Percentiles rank a stretch among this genome's conserved stretches.
phyloP scores from a whole-genome alignment of 2,888 invertebrate genomes.

The Colostygia pectinataria region DNA sequence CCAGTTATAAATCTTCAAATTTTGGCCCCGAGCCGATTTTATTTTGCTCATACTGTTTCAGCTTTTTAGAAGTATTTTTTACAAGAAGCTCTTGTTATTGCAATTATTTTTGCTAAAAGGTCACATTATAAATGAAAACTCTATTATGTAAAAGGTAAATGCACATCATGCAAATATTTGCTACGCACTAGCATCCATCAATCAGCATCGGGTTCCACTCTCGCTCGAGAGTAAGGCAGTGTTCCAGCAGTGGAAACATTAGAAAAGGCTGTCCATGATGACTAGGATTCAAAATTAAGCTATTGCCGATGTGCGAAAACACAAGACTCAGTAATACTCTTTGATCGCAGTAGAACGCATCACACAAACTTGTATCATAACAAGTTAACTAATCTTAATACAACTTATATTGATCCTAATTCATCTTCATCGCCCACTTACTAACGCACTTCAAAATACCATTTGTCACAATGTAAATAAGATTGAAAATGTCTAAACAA shows the following conservation, averaged over 20 bases:
- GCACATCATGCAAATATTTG: too few species aligned
- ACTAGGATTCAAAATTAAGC: too few species aligned
- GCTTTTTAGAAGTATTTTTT: background rate
- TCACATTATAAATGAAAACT: too few species aligned
- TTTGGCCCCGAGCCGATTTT: slow-evolving; percentile 8
- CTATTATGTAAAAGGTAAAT: too few species aligned
- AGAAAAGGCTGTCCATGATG: too few species aligned
- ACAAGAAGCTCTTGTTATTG: too few species aligned
- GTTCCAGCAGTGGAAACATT: too few species aligned
- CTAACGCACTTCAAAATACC: slow-evolving; percentile 18
- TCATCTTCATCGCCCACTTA: slow-evolving; percentile 28
- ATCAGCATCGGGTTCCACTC: too few species aligned
- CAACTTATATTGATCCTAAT: slow-evolving; percentile 27
- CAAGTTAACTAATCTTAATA: slow-evolving; percentile 26
- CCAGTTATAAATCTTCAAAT: slow-evolving; percentile 14
- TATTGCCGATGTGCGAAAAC: too few species aligned
- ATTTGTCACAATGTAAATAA: background rate
- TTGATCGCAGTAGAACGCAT: slow-evolving; percentile 33
- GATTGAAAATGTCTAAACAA: slow-evolving; percentile 17
- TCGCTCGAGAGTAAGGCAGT: too few species aligned
- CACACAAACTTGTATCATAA: slow-evolving; percentile 19
- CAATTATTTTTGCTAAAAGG: too few species aligned
- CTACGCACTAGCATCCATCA: too few species aligned
- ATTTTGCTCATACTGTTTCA: slow-evolving; percentile 5
- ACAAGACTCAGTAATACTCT: slow-evolving; percentile 15